Base-by-base conservation (phyloP, 2,113 vertebrate genomes). In the Canis aureus region DNA sequence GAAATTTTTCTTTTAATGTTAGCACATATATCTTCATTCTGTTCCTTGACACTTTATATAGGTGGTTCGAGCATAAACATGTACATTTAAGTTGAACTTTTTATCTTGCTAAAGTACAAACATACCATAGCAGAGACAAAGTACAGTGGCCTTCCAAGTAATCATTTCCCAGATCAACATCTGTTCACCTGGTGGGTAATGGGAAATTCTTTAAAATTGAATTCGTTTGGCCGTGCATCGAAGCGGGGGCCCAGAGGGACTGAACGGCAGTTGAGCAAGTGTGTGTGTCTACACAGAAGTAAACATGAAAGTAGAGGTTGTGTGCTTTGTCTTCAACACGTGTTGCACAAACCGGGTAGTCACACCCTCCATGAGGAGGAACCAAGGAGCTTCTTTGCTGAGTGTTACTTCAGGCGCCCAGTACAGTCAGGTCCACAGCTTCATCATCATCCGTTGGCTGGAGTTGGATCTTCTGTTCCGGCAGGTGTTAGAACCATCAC, bases 331-430 rank as follows among this genome's bases (percentile, higher is more conserved):
- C 97, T 94, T 97, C 88, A 97, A 76, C 93, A 98, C 38, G 22
- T 98, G 96, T 87, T 98, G 94, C 96, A 98, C 8, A 89, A 97
- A 84, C 55, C 89, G 92, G 23, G 80, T 81, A 96, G 94, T 71
- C 7, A 92, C 84, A 94, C 94, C 82, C 97, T 81, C 92, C 88
- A 89, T 80, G 90, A 97, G 96, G 94, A 98, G 79, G 67, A 98
- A 96, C 80, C 88, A 97, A 98, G 98, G 97, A 98, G 97, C 97
- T 98, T 98, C 97, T 94, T 95, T 97, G 79, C 89, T 89, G 96
- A 98, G 43, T 59, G 13, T 51, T 97, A 95, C 76, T 89, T 59
- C 43, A 55, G 23, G 55, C 11, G 92, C 12, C 55, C 53, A 13
- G 16, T 55, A 51, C 17, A 89, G 81, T 94, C 91, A 88, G 82